phyloP scores from a whole-genome alignment of 2,888 invertebrate species.

The Aphodius sticticus region DNA sequence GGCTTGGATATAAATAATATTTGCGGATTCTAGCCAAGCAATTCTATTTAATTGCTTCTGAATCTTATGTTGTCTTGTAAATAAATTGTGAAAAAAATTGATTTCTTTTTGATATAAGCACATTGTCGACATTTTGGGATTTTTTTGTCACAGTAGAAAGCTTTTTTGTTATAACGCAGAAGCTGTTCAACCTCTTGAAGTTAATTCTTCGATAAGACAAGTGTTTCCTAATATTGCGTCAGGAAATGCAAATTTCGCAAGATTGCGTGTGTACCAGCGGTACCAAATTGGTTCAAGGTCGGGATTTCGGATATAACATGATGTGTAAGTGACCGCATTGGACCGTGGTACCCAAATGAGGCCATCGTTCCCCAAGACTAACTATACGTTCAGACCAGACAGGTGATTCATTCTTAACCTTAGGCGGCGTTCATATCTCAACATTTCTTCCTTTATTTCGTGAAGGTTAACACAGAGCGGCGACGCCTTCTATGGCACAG shows the following conservation, averaged over 20 bases:
- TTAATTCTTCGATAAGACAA: too few species aligned
- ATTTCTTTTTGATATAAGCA: too few species aligned
- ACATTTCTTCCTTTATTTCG: neutral
- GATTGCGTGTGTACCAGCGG: neutral
- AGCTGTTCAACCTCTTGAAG: too few species aligned
- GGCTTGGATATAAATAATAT: too few species aligned
- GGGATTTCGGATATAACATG: neutral
- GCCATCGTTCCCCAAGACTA: neutral
- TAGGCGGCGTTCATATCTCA: neutral
- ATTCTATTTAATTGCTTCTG: too few species aligned
- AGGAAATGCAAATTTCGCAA: neutral
- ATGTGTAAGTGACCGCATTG: neutral
- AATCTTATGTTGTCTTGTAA: too few species aligned
- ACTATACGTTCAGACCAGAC: neutral
- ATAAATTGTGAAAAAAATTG: too few species aligned
- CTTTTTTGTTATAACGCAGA: too few species aligned
- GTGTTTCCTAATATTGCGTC: neutral
- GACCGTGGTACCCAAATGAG: neutral
- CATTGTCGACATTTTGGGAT: too few species aligned
- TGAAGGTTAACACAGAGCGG: neutral
- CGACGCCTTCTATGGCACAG: too few species aligned
- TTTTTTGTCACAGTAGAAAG: too few species aligned
- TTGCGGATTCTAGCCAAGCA: too few species aligned
- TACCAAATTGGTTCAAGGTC: neutral
- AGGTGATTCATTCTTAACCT: neutral